These are phyloP conservation scores for Euthynnus affinis DNA, from an alignment of 2,797 vertebrate species.

Conservation along the genomic window DNA sequence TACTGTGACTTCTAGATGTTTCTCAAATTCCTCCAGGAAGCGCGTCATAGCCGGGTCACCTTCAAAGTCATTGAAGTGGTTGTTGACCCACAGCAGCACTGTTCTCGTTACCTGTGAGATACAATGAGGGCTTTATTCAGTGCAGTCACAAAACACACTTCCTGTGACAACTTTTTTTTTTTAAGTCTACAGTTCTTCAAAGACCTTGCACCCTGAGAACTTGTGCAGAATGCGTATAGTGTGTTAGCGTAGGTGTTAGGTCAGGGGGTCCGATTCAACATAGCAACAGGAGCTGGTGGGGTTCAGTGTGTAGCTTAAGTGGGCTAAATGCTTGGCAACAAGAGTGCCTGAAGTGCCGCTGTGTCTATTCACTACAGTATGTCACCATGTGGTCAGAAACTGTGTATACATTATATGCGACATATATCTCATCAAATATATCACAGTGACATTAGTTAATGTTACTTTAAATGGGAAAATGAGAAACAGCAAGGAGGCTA, in stretches of 20 bases:
- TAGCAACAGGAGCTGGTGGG: not conserved
- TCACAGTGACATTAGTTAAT: not conserved
- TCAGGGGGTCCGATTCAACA: slow-evolving; percentile 20
- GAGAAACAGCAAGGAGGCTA: slow-evolving; percentile 15
- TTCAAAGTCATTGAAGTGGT: slow-evolving; percentile 99
- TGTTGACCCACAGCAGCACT: slow-evolving; percentile 98
- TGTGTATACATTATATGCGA: not conserved
- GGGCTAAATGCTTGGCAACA: not conserved
- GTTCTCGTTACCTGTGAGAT: slow-evolving; percentile 93
- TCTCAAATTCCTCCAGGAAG: slow-evolving; percentile 97
- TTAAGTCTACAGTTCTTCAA: not conserved
- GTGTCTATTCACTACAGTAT: not conserved
- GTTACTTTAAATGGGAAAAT: not conserved
- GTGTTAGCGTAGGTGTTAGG: not conserved
- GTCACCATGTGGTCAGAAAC: not conserved
- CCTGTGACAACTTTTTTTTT: not conserved
- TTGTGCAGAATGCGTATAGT: slow-evolving; percentile 1
- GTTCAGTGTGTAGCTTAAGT: not conserved
- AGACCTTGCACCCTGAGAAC: not conserved
- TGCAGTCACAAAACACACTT: not conserved
- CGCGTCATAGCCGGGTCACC: slow-evolving; percentile 95
- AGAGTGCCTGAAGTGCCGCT: not conserved
- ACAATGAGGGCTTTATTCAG: slow-evolving; percentile 37
- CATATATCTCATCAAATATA: no score
- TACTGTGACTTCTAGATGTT: slow-evolving; percentile 92